Base-by-base conservation (phyloP, 2,888 invertebrate species). In the Drosophila vallismaia region DNA sequence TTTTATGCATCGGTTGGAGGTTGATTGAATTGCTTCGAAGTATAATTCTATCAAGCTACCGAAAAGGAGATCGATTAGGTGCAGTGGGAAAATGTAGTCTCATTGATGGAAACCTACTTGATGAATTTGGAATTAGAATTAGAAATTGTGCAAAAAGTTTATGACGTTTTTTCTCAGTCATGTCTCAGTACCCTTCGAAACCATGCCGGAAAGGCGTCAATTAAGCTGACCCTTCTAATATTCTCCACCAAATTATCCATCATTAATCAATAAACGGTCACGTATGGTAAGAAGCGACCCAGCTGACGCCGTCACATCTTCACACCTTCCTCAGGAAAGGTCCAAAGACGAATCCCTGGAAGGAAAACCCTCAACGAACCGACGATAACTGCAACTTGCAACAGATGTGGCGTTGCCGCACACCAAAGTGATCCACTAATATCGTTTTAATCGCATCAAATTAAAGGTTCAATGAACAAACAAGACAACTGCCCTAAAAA, bases 361-460 rank as follows among this genome's bases (percentile, higher is more conserved):
- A 40, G 40, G 60, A 59, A 58, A 51, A 64, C 46, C 60, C 58
- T 46, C 54, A 40, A 40, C 19, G 14, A 40, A 40, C 24, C 44
- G 14, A 40, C 14, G 9, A 40, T 55, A 49, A 42, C 53, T 59
- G 64, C 70, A 51, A 64, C 57, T 49, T 44, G 75, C 75, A 88
- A 76, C 89, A 89, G 82, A 77, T 89, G 86, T 57, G 66, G 50
- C 26, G 48, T 19, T 19, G 19, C 19, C 57, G 36, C 36, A 14
- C 50, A 12, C 33, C 48, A 68, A 24, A 24, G 9, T 24, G 24
- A 24, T 10, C 44, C 44, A 10, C 77, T 89, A 89, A 89, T 90
- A 88, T 88, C 82, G 82, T 90, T 89, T 89, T 89, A 89, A 90
- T 89, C 82, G 89, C 77, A 70, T 71, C 82, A 88, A 85, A 88